Percentiles rank a stretch among this genome's conserved stretches.
Conservation (phyloP, 2,797 vertebrate genomes). For the Molossus alvarezi region DNA sequence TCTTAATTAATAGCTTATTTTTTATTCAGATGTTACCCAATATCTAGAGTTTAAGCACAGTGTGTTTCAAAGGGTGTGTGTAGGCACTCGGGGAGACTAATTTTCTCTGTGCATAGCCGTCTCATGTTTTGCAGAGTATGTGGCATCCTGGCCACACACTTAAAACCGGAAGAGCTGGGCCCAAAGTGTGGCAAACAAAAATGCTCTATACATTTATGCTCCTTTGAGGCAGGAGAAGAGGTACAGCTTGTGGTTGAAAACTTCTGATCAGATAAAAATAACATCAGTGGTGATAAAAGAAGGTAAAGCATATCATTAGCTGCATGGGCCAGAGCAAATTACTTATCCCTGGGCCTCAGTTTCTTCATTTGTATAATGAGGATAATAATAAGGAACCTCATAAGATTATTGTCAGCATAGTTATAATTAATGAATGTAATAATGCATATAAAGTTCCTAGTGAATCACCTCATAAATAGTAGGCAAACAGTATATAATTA, state of each 20-base stretch:
- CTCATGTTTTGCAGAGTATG: neutral
- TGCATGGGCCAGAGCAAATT: conserved; percentile 9
- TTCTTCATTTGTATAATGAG: conserved; percentile 70
- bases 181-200: neutral
- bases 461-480: conserved; percentile 60
- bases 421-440: conserved; percentile 60
- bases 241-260: neutral
- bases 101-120: neutral
- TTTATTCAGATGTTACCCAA: neutral
- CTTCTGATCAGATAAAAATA: conserved; percentile 41
- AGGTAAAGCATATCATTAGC: neutral
- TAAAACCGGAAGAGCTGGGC: neutral
- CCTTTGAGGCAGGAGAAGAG: neutral
- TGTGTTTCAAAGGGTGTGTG: neutral
- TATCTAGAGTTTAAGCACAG: neutral
- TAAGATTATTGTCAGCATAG: conserved; percentile 47
- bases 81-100: neutral
- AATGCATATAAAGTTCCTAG: conserved; percentile 4
- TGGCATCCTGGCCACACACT: neutral
- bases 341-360: conserved; percentile 59
- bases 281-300: conserved; percentile 9
- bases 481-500: neutral
- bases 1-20: conserved; percentile 7
- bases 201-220: neutral
- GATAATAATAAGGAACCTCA: conserved; percentile 56